A percentile compares a stretch with the other conserved stretches of the same genome.
These are phyloP conservation scores for Datnioides undecimradiatus DNA, from an alignment of 2,113 vertebrate species.

Conservation along the genomic window DNA sequence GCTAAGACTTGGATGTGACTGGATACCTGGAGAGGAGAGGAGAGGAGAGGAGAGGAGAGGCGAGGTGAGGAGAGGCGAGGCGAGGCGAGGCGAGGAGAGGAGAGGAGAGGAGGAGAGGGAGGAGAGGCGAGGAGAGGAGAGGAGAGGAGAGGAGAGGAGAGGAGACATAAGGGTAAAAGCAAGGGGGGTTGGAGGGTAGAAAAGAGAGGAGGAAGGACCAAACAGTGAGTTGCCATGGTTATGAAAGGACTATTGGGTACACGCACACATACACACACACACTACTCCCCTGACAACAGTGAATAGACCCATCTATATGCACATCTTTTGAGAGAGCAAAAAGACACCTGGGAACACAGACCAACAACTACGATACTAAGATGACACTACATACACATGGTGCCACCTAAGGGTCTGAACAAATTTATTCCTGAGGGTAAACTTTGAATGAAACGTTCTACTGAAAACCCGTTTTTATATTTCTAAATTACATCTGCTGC, in stretches of 20 bases:
- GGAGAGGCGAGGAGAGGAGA: slow-evolving; percentile 70
- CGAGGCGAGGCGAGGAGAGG: slow-evolving; percentile 33
- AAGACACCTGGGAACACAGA: slow-evolving; percentile 60
- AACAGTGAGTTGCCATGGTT: slow-evolving; percentile 98
- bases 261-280: slow-evolving; percentile 42
- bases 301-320: slow-evolving; percentile 64
- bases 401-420: neutral
- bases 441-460: neutral
- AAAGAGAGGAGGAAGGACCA: slow-evolving; percentile 78
- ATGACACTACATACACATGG: slow-evolving; percentile 19
- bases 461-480: neutral
- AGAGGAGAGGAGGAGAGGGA: slow-evolving; percentile 81
- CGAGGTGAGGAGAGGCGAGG: neutral
- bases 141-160: neutral
- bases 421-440: neutral
- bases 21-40: slow-evolving; percentile 91
- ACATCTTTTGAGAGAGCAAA: slow-evolving; percentile 63
- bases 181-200: slow-evolving; percentile 28
- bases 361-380: slow-evolving; percentile 13
- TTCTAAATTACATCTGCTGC: neutral
- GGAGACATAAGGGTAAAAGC: neutral
- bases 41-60: neutral
- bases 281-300: slow-evolving; percentile 86
- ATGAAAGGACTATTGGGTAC: slow-evolving; percentile 91
- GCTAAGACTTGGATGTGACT: slow-evolving; percentile 99